Evolutionary conservation across 1,140 invertebrate genomes (phyloP).

Genomic region (Matsumurasca onukii): DNA sequence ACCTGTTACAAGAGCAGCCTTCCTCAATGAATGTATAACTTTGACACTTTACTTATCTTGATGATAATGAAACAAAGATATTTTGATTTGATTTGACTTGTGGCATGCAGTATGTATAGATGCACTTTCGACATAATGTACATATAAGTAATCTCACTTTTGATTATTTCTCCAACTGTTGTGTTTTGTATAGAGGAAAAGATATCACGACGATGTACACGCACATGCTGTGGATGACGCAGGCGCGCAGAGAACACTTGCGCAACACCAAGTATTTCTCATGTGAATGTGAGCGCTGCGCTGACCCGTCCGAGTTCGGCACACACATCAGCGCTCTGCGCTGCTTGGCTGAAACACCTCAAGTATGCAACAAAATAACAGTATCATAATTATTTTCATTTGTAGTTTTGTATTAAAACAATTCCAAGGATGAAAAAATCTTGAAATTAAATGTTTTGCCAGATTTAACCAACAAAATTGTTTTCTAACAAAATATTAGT

Average conservation of each 20-base stretch:
- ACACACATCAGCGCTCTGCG: constrained; percentile 73
- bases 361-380: too few species aligned
- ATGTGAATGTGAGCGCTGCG: constrained; percentile 71
- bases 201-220: constrained; percentile 81
- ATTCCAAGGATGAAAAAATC: not conserved
- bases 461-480: too few species aligned
- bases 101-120: too few species aligned
- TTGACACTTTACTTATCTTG: too few species aligned
- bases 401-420: not conserved
- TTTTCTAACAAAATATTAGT: too few species aligned
- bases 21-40: too few species aligned
- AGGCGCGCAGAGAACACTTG: constrained; percentile 73
- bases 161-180: too few species aligned
- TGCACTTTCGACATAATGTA: too few species aligned
- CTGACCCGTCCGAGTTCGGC: constrained; percentile 74
- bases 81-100: too few species aligned
- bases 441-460: constrained; percentile 1
- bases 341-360: constrained; percentile 49
- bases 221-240: constrained; percentile 81
- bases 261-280: constrained; percentile 78
- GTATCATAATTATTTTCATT: not conserved
- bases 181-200: constrained; percentile 53
- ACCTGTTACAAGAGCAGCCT: too few species aligned
- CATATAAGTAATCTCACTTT: too few species aligned
- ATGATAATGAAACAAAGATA: too few species aligned